Evolutionary conservation across 2,113 vertebrate genomes (phyloP).

Genomic region (Casuarius casuarius): DNA sequence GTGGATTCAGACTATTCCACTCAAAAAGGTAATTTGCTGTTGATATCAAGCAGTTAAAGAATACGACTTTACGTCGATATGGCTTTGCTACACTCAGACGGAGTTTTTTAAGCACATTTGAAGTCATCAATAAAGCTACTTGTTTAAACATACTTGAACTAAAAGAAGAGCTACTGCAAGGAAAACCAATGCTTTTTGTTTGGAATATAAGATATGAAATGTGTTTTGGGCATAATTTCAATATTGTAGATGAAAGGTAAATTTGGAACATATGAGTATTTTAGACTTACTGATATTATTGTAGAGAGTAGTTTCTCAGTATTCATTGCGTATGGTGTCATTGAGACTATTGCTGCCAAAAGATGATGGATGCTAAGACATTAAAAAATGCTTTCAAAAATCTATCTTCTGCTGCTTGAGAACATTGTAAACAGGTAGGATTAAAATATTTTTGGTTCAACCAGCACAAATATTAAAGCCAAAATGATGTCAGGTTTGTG

Average conservation of each 20-base stretch:
- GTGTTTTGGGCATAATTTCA: background rate
- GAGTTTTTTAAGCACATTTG: background rate
- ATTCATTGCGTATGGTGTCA: background rate
- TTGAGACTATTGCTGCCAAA: background rate
- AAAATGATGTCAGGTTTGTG: background rate
- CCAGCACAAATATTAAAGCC: background rate
- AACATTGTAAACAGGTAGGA: background rate
- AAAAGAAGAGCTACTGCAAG: background rate
- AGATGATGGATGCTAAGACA: background rate
- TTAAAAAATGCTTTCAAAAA: background rate
- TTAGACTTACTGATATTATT: background rate
- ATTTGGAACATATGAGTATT: fast-evolving
- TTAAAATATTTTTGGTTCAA: background rate
- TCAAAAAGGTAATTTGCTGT: conserved; percentile 90
- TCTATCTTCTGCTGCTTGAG: background rate
- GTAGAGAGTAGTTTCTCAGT: background rate
- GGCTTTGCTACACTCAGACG: background rate
- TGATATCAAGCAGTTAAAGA: background rate
- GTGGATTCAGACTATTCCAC: conserved; percentile 97
- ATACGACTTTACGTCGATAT: background rate
- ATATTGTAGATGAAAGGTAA: background rate
- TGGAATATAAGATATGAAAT: background rate
- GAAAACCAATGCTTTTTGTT: background rate
- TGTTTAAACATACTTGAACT: background rate
- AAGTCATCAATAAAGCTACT: background rate